Evolutionary conservation across 2,888 invertebrate genomes (phyloP).

Genomic region (Ophraella communa): DNA sequence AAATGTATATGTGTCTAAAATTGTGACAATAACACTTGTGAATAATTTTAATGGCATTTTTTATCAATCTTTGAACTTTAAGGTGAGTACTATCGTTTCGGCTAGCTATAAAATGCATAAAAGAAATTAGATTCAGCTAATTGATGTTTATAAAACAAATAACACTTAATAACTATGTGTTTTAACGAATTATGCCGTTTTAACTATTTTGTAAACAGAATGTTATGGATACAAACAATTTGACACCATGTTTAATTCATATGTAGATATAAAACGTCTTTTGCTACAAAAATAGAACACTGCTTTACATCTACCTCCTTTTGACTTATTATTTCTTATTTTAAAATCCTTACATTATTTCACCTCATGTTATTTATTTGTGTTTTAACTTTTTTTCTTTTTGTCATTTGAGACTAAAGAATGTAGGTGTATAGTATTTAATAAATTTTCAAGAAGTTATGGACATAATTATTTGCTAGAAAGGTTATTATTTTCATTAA

Average conservation of each 20-base stretch:
- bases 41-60: constrained; percentile 53
- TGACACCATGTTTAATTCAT: constrained; percentile 8
- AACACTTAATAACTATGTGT: constrained; percentile 6
- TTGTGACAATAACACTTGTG: constrained; percentile 60
- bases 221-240: constrained; percentile 5
- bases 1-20: constrained; percentile 59
- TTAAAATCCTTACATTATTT: no score
- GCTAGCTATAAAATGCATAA: constrained; percentile 2
- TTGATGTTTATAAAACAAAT: constrained; percentile 24
- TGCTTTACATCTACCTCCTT: not conserved
- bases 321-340: not conserved
- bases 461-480: no score
- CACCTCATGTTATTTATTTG: not conserved
- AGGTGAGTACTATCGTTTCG: constrained; percentile 36
- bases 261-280: constrained; percentile 3
- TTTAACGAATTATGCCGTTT: constrained; percentile 4
- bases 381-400: not conserved
- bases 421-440: no score
- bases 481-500: no score
- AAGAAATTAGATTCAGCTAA: constrained; percentile 11
- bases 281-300: constrained; percentile 20
- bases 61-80: constrained; percentile 28
- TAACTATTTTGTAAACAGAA: constrained; percentile 12
- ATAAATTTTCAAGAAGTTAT: no score
- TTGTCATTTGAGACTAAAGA: no score